Evolutionary conservation across 2,113 vertebrate species (phyloP).

Genomic region (Megalops atlanticus): DNA sequence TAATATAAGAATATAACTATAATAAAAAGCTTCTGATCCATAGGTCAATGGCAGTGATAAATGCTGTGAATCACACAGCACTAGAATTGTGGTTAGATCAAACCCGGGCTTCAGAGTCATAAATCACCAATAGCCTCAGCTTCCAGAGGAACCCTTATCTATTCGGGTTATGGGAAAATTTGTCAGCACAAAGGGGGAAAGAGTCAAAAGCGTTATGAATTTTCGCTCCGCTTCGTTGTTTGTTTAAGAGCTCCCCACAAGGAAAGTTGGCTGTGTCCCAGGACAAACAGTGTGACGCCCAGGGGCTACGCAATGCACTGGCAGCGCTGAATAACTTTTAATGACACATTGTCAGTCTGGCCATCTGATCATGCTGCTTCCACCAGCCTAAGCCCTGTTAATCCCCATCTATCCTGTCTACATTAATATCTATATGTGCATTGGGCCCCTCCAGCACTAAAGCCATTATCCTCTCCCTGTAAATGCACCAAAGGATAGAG

Average conservation of each 20-base stretch:
- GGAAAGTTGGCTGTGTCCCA: constrained; percentile 28
- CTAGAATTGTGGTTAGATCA: not conserved
- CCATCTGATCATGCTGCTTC: constrained; percentile 1
- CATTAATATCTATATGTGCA: constrained; percentile 12
- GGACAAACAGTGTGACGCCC: constrained; percentile 1
- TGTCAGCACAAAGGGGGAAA: not conserved
- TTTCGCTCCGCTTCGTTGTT: constrained; percentile 19
- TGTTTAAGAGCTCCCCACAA: constrained; percentile 10
- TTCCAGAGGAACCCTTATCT: not conserved
- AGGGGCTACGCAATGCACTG: not conserved
- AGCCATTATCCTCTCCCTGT: constrained; percentile 5
- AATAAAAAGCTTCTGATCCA: not conserved
- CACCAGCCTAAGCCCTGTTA: constrained; percentile 22
- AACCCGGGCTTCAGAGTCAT: not conserved
- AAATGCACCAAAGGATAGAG: not conserved
- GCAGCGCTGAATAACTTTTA: not conserved
- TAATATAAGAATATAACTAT: too few relatives aligned
- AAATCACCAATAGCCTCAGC: not conserved
- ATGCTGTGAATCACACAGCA: not conserved
- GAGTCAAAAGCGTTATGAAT: constrained; percentile 1
- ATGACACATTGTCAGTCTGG: constrained; percentile 24
- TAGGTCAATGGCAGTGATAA: not conserved
- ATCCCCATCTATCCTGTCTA: constrained; percentile 22
- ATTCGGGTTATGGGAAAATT: not conserved
- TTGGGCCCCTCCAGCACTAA: not conserved